Percentiles rank a stretch among this genome's conserved stretches.
These are phyloP conservation scores for Ectropis grisescens DNA, from an alignment of 1,140 invertebrate species.

Conservation along the genomic window DNA sequence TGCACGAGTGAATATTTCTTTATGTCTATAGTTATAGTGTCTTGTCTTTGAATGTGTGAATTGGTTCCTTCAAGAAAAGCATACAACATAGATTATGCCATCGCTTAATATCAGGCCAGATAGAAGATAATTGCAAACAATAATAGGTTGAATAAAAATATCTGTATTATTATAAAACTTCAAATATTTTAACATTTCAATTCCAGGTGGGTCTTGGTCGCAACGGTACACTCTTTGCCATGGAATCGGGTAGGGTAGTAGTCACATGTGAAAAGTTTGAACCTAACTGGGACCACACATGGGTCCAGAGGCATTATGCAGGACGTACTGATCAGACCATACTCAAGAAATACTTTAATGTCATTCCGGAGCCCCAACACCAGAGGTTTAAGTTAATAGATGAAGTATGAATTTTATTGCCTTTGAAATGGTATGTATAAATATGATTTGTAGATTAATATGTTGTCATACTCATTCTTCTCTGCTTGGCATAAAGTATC, in stretches of 20 bases:
- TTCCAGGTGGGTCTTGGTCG: constrained; percentile 82
- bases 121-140: no score
- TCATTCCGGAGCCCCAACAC: constrained; percentile 81
- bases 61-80: no score
- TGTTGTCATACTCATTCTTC: no score
- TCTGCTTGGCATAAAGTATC: no score
- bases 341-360: constrained; percentile 87
- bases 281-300: constrained; percentile 78
- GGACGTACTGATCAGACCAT: constrained; percentile 75
- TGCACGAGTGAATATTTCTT: no score
- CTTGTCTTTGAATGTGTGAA: no score
- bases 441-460: no score
- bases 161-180: no score
- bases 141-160: no score
- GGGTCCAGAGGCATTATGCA: constrained; percentile 75
- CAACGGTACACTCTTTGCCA: constrained; percentile 82
- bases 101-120: no score
- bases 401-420: constrained; percentile 64
- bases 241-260: constrained; percentile 79
- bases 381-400: constrained; percentile 81
- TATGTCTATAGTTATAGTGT: no score
- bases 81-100: no score
- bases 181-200: constrained; percentile 6
- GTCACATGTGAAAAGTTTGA: constrained; percentile 84
- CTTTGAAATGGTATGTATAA: not conserved